Evolutionary conservation across 1,140 invertebrate species (phyloP).

Genomic region (Hesperophylax magnus): DNA sequence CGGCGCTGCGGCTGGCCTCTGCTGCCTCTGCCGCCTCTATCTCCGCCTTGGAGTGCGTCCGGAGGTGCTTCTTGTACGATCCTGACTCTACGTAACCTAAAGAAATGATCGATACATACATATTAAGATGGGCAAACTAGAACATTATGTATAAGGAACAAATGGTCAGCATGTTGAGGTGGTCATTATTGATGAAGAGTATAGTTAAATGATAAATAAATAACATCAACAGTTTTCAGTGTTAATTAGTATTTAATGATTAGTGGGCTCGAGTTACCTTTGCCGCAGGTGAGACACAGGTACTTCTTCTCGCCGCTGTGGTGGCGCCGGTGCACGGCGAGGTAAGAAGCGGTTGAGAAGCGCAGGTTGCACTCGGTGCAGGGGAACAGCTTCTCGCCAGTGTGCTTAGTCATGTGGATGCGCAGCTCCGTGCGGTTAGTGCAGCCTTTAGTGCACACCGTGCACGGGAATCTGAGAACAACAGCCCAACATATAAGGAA

Average conservation of each 20-base stretch:
- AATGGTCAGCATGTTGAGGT: too few species aligned
- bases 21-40: slow-evolving; percentile 52
- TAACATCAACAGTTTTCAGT: too few species aligned
- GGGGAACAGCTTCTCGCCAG: slow-evolving; percentile 56
- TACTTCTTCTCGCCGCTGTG: slow-evolving; percentile 55
- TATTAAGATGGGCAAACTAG: too few species aligned
- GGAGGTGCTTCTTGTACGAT: slow-evolving; percentile 67
- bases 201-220: too few species aligned
- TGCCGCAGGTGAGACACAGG: slow-evolving; percentile 49
- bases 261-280: slow-evolving; percentile 44
- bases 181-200: too few species aligned
- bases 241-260: too few species aligned
- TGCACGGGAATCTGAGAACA: slow-evolving; percentile 63
- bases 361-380: slow-evolving; percentile 61
- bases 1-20: slow-evolving; percentile 13
- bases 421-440: slow-evolving; percentile 65
- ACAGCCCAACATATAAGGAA: too few species aligned
- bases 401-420: slow-evolving; percentile 60
- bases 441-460: slow-evolving; percentile 67
- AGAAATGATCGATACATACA: too few species aligned
- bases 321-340: slow-evolving; percentile 53
- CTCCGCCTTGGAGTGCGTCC: slow-evolving; percentile 63
- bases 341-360: slow-evolving; percentile 60
- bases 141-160: too few species aligned
- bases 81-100: slow-evolving; percentile 65